Evolutionary conservation across 2,888 invertebrate genomes (phyloP).

Genomic region (Xestia xanthographa): DNA sequence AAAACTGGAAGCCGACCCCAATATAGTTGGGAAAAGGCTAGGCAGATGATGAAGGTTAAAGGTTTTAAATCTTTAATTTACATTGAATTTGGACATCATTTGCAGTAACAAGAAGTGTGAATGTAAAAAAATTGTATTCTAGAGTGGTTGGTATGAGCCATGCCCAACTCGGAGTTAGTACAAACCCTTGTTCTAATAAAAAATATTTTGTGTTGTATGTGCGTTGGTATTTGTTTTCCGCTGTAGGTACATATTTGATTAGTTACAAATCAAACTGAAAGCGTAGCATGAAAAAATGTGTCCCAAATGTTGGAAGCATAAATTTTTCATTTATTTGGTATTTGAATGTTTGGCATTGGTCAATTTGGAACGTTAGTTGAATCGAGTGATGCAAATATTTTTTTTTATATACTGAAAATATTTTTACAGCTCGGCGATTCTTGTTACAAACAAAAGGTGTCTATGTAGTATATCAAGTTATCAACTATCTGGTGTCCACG

Average conservation of each 20-base stretch:
- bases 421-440: not conserved
- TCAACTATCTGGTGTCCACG: too few species aligned
- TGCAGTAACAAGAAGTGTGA: not conserved
- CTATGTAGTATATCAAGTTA: too few species aligned
- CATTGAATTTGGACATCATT: not conserved
- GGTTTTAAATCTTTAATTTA: not conserved
- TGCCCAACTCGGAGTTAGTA: too few species aligned
- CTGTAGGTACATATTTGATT: constrained; percentile 38
- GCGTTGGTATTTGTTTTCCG: constrained; percentile 21
- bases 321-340: constrained; percentile 17
- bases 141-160: too few species aligned
- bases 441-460: too few species aligned
- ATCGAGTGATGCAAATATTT: not conserved
- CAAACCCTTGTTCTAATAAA: constrained; percentile 28
- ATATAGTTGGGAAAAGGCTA: too few species aligned
- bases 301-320: constrained; percentile 13
- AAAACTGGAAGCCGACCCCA: too few species aligned
- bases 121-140: not conserved
- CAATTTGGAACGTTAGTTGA: constrained; percentile 14
- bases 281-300: constrained; percentile 19
- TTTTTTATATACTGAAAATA: not conserved
- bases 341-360: constrained; percentile 18
- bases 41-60: too few species aligned
- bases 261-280: constrained; percentile 28
- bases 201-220: not conserved